These are phyloP conservation scores for Himalopsyche japonica DNA, from an alignment of 2,888 invertebrate species.

Conservation along the genomic window DNA sequence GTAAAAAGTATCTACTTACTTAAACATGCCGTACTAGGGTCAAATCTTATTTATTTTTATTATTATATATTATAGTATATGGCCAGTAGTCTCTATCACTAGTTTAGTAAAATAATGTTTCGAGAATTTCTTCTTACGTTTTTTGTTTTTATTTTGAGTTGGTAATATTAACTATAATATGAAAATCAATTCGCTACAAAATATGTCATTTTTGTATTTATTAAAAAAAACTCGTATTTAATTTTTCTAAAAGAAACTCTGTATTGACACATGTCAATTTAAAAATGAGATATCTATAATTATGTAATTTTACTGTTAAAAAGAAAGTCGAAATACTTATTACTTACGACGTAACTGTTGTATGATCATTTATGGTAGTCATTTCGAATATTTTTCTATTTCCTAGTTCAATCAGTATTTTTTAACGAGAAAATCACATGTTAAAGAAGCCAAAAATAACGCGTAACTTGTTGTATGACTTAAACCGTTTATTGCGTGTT, in stretches of 20 bases:
- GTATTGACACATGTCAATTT: background rate
- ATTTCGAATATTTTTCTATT: background rate
- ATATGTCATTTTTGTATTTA: too few species aligned
- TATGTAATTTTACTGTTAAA: background rate
- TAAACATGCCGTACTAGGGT: too few species aligned
- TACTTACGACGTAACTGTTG: background rate
- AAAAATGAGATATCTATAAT: background rate
- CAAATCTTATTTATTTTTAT: too few species aligned
- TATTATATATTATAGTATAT: too few species aligned
- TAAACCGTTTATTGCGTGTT: conserved; percentile 1
- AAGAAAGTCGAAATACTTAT: background rate
- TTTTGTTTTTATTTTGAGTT: too few species aligned
- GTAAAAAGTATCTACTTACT: too few species aligned
- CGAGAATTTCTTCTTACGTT: too few species aligned
- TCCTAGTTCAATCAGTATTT: background rate
- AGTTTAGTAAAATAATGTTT: too few species aligned
- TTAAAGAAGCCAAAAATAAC: conserved; percentile 3
- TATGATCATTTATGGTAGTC: background rate
- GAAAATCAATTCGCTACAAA: too few species aligned
- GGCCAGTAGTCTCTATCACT: too few species aligned
- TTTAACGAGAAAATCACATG: conserved; percentile 15
- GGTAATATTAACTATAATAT: too few species aligned
- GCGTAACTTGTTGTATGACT: background rate
- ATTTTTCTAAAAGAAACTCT: background rate
- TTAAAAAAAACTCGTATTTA: too few species aligned